These are phyloP conservation scores for Ennomos fuscantarius DNA, from an alignment of 2,888 invertebrate genomes.

Conservation along the genomic window DNA sequence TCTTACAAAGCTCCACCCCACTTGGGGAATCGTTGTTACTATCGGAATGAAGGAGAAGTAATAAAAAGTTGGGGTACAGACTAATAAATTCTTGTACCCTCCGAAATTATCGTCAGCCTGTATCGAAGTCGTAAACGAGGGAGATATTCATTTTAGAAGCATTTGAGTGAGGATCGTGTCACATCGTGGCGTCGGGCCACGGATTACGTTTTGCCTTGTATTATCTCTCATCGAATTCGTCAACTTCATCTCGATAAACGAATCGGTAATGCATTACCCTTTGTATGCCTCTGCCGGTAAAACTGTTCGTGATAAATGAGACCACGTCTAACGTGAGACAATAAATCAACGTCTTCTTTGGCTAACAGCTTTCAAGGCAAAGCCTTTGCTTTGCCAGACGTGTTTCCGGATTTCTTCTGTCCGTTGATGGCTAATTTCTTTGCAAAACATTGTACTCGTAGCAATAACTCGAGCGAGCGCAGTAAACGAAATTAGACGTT, in stretches of 20 bases:
- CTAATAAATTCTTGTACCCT: conserved; percentile 48
- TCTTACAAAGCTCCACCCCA: conserved; percentile 40
- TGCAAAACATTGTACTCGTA: conserved; percentile 37
- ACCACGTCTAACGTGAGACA: conserved; percentile 61
- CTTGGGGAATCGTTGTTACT: conserved; percentile 39
- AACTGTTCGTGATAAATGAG: conserved; percentile 73
- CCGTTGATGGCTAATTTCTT: conserved; percentile 49
- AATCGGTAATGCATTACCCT: conserved; percentile 66
- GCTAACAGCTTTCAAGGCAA: conserved; percentile 52
- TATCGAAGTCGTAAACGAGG: conserved; percentile 36
- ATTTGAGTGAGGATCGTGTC: conserved; percentile 26
- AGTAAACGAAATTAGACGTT: conserved; percentile 42
- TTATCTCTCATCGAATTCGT: conserved; percentile 61
- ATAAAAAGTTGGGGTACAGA: conserved; percentile 50
- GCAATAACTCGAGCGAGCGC: conserved; percentile 36
- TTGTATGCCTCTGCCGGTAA: conserved; percentile 66
- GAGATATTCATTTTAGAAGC: conserved; percentile 24
- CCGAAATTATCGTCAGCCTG: conserved; percentile 42
- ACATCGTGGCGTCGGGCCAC: conserved; percentile 2
- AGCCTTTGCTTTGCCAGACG: conserved; percentile 45
- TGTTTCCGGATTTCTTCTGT: conserved; percentile 45
- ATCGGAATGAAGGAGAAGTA: conserved; percentile 46
- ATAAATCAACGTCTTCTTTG: conserved; percentile 68
- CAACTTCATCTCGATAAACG: conserved; percentile 67
- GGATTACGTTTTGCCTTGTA: conserved; percentile 37